phyloP scores from a whole-genome alignment of 2,113 vertebrate genomes.

The Hiodon alosoides region DNA sequence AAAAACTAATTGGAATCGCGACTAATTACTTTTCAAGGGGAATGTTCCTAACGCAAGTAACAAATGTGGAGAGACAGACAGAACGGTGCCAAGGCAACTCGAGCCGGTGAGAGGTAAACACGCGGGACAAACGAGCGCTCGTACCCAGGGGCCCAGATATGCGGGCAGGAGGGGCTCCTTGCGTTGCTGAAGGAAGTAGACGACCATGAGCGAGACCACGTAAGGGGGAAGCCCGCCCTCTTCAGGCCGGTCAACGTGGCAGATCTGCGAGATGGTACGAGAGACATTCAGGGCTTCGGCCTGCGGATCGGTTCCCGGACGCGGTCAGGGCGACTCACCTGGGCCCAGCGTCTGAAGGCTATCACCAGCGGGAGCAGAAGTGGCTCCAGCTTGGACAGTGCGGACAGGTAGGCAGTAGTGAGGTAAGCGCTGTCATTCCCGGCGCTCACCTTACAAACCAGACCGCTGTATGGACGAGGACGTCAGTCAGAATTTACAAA shows the following conservation, averaged over 20 bases:
- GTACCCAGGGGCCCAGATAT: slow-evolving; percentile 82
- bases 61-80: too few species aligned
- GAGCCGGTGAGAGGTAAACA: not conserved
- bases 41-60: too few species aligned
- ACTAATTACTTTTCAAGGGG: too few species aligned
- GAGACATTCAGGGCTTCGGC: not conserved
- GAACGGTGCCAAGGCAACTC: too few species aligned
- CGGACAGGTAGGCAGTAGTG: slow-evolving; percentile 74
- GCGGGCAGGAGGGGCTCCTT: slow-evolving; percentile 77
- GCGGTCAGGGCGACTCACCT: slow-evolving; percentile 55
- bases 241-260: slow-evolving; percentile 76
- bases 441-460: slow-evolving; percentile 88
- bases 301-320: too few species aligned
- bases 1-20: not conserved
- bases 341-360: slow-evolving; percentile 81
- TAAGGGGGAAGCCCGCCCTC: slow-evolving; percentile 86
- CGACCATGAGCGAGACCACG: slow-evolving; percentile 78
- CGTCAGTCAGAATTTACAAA: not conserved
- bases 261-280: slow-evolving; percentile 65
- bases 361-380: slow-evolving; percentile 70
- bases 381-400: slow-evolving; percentile 65
- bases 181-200: slow-evolving; percentile 89
- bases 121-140: slow-evolving; percentile 2
- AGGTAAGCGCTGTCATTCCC: slow-evolving; percentile 86
- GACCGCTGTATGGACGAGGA: slow-evolving; percentile 64